Evolutionary conservation across 2,797 vertebrate species (phyloP).

Genomic region (Adrianichthys oophorus): DNA sequence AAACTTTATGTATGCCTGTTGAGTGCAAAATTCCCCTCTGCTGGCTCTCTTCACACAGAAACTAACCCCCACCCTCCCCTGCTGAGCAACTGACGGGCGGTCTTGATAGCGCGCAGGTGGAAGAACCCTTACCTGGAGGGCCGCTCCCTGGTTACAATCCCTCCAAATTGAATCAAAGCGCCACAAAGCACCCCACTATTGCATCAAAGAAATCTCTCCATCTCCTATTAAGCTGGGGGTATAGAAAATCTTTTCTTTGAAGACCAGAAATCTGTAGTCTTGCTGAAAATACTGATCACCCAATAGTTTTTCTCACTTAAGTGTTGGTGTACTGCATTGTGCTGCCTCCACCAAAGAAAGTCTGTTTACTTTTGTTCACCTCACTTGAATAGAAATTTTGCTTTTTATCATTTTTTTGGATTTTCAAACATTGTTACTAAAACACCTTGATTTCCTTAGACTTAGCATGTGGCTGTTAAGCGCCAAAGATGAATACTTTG

Average conservation of each 20-base stretch:
- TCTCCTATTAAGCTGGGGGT: slow-evolving; percentile 66
- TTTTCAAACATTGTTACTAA: slow-evolving; percentile 4
- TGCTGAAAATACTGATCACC: slow-evolving; percentile 48
- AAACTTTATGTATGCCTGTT: slow-evolving; percentile 38
- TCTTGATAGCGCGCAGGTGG: slow-evolving; percentile 51
- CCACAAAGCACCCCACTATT: slow-evolving; percentile 66
- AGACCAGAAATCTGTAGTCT: slow-evolving; percentile 63
- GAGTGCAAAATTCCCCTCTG: slow-evolving; percentile 31
- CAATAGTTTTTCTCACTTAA: slow-evolving; percentile 16
- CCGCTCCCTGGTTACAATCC: slow-evolving; percentile 53
- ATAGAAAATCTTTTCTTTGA: slow-evolving; percentile 61
- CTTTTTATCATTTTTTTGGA: neutral
- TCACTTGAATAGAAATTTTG: slow-evolving; percentile 5
- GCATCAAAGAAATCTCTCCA: slow-evolving; percentile 67
- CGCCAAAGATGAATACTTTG: slow-evolving; percentile 17
- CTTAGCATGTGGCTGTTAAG: slow-evolving; percentile 16
- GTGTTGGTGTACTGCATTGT: slow-evolving; percentile 22
- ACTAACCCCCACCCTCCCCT: slow-evolving; percentile 25
- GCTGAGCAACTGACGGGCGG: slow-evolving; percentile 65
- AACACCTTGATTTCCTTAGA: slow-evolving; percentile 5
- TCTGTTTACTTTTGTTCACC: slow-evolving; percentile 15
- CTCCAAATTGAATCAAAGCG: slow-evolving; percentile 74
- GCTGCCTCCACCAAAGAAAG: slow-evolving; percentile 11
- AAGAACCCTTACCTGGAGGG: slow-evolving; percentile 63
- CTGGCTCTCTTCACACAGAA: slow-evolving; percentile 37